Conservation (phyloP, 2,797 vertebrate genomes). For the Pangasius mekongensis region DNA sequence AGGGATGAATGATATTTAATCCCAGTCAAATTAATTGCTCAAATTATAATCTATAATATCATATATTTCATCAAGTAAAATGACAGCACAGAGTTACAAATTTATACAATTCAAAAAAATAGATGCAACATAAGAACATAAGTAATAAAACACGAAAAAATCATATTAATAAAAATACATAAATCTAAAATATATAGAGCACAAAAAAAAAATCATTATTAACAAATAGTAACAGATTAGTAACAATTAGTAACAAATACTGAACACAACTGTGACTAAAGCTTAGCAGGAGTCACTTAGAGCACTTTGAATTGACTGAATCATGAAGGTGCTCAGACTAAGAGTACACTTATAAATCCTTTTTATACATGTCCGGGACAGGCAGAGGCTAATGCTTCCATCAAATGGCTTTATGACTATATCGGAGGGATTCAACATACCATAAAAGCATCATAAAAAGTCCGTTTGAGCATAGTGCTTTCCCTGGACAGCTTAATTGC, state of each 20-base stretch:
- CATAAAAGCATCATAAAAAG: slow-evolving; percentile 67
- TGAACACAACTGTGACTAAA: neutral
- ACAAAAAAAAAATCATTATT: neutral
- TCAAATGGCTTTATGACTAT: slow-evolving; percentile 72
- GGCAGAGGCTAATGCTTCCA: slow-evolving; percentile 79
- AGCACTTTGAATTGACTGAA: slow-evolving; percentile 72
- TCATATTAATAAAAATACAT: neutral
- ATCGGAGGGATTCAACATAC: slow-evolving; percentile 71
- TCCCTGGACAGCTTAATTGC: slow-evolving; percentile 54
- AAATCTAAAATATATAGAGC: neutral
- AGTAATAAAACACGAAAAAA: neutral
- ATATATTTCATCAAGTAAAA: neutral
- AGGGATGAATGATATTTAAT: neutral
- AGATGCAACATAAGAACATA: neutral
- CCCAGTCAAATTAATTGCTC: neutral
- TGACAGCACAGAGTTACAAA: neutral
- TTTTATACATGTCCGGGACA: slow-evolving; percentile 79
- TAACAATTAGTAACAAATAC: neutral
- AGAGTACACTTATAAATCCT: slow-evolving; percentile 80
- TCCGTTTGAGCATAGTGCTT: slow-evolving; percentile 52
- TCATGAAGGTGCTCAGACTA: slow-evolving; percentile 71
- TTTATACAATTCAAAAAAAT: neutral
- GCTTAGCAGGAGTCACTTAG: slow-evolving; percentile 43
- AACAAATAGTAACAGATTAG: neutral
- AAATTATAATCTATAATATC: neutral